Base-by-base conservation (phyloP, 2,113 vertebrate species). In the Takifugu bimaculatus region DNA sequence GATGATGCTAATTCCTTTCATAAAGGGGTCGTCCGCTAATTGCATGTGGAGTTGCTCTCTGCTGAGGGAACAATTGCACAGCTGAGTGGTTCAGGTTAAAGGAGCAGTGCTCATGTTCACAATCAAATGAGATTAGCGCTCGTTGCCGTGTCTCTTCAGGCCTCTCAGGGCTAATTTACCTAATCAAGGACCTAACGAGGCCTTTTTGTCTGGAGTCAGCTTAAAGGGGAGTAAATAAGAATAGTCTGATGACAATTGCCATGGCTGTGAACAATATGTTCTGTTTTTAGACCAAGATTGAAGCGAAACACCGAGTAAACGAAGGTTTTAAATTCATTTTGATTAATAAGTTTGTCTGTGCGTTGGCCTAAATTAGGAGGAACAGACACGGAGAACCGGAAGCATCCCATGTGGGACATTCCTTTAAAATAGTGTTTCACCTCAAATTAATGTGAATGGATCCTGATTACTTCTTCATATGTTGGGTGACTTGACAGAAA, bases 1-100 rank as follows among this genome's bases (percentile, higher is more conserved):
- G 84, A 87, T 77, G 71, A 89, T 85, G 84, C 83, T 84, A 89
- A 89, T 87, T 88, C 78, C 63, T 79, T 85, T 86, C 84, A 89
- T 77, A 82, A 83, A 80, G 69, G 66, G 82, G 74, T 83, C 82
- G 82, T 83, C 75, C 61, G 56, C 82, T 82, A 86, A 89, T 89
- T 89, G 85, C 68, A 68, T 74, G 75, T 60, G 14, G 78, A 72
- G 78, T 81, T 80, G 67, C 66, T 79, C 68, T 74, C 65, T 63
- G 15, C 76, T 63, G 73, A 73, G 67, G 78, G 81, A 83, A 80
- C 85, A 85, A 81, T 85, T 76, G 81, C 81, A 85, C 76, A 81
- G 81, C 66, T 77, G 82, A 84, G 81, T 83, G 81, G 79, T 79
- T 82, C 72, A 82, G 84, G 85, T 87, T 73, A 84, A 86, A 77